These are phyloP conservation scores for Incurvaria masculella DNA, from an alignment of 2,888 invertebrate species.

Conservation along the genomic window DNA sequence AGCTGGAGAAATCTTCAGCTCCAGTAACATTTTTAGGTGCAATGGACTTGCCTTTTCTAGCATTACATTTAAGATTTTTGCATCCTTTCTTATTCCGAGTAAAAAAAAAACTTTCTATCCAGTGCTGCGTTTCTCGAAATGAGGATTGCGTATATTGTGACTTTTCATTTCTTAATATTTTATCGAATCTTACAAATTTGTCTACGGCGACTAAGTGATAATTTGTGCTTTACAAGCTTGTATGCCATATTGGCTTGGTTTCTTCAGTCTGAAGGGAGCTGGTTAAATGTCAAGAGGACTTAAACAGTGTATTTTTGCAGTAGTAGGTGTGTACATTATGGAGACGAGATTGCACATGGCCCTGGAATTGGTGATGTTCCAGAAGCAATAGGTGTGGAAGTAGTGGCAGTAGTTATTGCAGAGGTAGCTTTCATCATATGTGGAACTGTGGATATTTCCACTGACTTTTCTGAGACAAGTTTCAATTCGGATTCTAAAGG, in stretches of 20 bases:
- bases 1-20: neutral
- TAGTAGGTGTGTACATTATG: too few species aligned
- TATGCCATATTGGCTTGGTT: neutral
- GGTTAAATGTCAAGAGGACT: neutral
- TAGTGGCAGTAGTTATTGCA: too few species aligned
- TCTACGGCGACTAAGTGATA: neutral
- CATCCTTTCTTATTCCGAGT: constrained; percentile 1
- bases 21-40: neutral
- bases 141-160: neutral
- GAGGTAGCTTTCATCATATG: too few species aligned
- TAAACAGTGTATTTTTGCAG: too few species aligned
- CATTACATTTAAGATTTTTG: neutral
- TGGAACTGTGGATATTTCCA: too few species aligned
- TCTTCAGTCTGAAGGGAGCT: neutral
- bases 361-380: too few species aligned
- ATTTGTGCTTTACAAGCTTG: neutral
- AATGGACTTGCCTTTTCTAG: neutral
- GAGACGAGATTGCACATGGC: too few species aligned
- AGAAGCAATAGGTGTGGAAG: too few species aligned
- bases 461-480: too few species aligned
- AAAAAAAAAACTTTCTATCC: too few species aligned
- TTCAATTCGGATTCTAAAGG: too few species aligned
- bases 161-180: neutral
- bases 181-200: neutral
- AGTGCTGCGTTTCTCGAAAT: neutral